phyloP scores from a whole-genome alignment of 37 sponge, comb jelly and placozoan species.

The Cladorhizidae sp. region DNA sequence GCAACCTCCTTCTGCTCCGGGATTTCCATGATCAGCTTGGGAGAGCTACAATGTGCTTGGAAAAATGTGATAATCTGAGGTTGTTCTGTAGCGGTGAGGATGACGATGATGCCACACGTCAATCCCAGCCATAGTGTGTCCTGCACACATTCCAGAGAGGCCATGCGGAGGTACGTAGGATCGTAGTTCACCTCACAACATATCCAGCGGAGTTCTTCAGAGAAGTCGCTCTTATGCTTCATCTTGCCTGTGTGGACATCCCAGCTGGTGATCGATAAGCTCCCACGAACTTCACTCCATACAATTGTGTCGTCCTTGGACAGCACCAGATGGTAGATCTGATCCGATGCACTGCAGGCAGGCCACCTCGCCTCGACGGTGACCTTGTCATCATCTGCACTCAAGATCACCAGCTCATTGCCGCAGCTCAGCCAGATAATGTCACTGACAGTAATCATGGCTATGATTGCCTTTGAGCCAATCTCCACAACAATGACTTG shows the following conservation, averaged over 20 bases:
- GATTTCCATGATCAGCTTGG: conserved; percentile 60
- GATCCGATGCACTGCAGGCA: conserved; percentile 40
- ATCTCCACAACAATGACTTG: conserved; percentile 28
- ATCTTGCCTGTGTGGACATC: conserved; percentile 31
- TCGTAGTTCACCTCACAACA: conserved; percentile 42
- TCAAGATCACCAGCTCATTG: conserved; percentile 62
- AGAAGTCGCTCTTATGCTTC: conserved; percentile 35
- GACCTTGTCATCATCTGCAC: conserved; percentile 60
- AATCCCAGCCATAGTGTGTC: conserved; percentile 80
- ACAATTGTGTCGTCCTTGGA: conserved; percentile 32
- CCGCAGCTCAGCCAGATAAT: conserved; percentile 74
- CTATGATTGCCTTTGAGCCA: conserved; percentile 60
- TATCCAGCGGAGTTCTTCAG: conserved; percentile 22
- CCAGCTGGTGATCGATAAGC: conserved; percentile 55
- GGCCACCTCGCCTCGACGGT: conserved; percentile 25
- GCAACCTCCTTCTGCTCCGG: conserved; percentile 7
- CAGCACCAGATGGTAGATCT: conserved; percentile 58
- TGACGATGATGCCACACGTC: conserved; percentile 56
- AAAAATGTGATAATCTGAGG: conserved; percentile 46
- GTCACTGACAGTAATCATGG: conserved; percentile 70
- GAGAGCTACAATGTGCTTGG: conserved; percentile 49
- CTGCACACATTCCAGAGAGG: conserved; percentile 44
- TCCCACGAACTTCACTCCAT: conserved; percentile 57
- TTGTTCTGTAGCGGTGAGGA: conserved; percentile 48
- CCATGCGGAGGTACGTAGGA: conserved; percentile 41